Evolutionary conservation across 92 coral and sea anemone species (phyloP), one percentile per base, ranked within the genome.

Genomic region (Ricordea florida): DNA sequence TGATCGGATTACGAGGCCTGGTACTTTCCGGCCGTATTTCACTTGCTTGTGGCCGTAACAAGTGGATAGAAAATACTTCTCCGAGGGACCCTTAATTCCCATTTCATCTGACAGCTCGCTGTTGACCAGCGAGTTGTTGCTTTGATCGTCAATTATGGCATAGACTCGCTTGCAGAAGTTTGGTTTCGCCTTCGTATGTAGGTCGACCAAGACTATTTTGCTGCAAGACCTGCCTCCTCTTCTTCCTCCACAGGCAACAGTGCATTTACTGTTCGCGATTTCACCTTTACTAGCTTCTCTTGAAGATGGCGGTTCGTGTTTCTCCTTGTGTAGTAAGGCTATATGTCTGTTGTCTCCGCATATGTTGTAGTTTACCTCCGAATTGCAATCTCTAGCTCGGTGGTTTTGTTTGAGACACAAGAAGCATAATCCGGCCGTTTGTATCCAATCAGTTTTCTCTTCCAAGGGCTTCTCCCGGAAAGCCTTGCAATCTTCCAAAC

Each of bases 31-130:
- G 14, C 86, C 78, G 28, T 61, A 72, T 48, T 49, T 79, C 52
- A 50, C 86, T 57, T 72, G 66, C 9, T 48, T 67, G 6, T 59
- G 35, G 26, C 69, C 78, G 48, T 76, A 57, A 31, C 87, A 85
- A 7, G 91, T 85, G 23, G 83, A 85, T 23, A 65, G 59, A 28
- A 72, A 46, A 67, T 80, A 72, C 62, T 65, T 85, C 11, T 80
- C 77, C 26, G 57, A 36, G 4, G 72, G 82, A n/a, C 76, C 69
- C 11, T 59, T 59, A 21, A 56, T 45, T 50, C 79, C 85, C 21
- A 87, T 65, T 23, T 76, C 57, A 60, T 81, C 72, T 20, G 75
- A 68, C 34, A 87, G 79, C 14, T 38, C 66, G 44, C 79, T 67
- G 36, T 62, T 74, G 68, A 87, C 77, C 44, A 83, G 78, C 26